Base-by-base conservation (phyloP, 2,888 invertebrate genomes). In the Operophtera brumata region DNA sequence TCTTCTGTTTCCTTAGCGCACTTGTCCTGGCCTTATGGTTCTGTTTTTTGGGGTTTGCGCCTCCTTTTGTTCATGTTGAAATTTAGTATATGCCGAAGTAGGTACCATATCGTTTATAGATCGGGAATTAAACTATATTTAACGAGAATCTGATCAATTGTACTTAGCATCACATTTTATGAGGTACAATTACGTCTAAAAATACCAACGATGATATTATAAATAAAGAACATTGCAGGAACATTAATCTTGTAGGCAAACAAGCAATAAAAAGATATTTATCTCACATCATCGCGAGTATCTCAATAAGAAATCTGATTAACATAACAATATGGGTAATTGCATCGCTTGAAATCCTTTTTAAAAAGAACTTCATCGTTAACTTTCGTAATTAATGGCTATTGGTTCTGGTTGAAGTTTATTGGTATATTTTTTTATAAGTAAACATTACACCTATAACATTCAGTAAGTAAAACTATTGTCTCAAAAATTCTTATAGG, bases 261-360 rank as follows among this genome's bases (percentile, higher is more conserved):
- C 74, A 78, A 68, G 69, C 71, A 77, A 78, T 75, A 75, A 75
- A 69, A 75, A 75, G 78, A 76, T 79, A 70, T 71, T 76, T 75
- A 79, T 78, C 78, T 73, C 67, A 67, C 64, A 71, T 77, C 79
- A 77, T 65, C 68, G 62, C 50, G 43, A 40, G 51, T 63, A 64
- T 70, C 74, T 76, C 73, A 69, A 75, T 73, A 73, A 70, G 73
- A 62, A 62, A 80, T 77, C 77, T 72, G 73, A 77, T 81, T 77
- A 76, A 69, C 75, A 72, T 72, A 67, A 69, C 69, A 69, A 69
- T 69, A 61, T 59, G 41, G 42, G 66, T 67, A 65, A 69, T 71
- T 71, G 67, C 68, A 64, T 45, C 52, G 60, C 42, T 57, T 56
- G 57, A 59, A 62, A 54, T 54, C 47, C 57, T 50, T 47, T 51